Percentiles rank a stretch among this genome's conserved stretches.
These are phyloP conservation scores for Microctenopoma steveboyesi DNA, from an alignment of 2,797 vertebrate species.

Conservation along the genomic window DNA sequence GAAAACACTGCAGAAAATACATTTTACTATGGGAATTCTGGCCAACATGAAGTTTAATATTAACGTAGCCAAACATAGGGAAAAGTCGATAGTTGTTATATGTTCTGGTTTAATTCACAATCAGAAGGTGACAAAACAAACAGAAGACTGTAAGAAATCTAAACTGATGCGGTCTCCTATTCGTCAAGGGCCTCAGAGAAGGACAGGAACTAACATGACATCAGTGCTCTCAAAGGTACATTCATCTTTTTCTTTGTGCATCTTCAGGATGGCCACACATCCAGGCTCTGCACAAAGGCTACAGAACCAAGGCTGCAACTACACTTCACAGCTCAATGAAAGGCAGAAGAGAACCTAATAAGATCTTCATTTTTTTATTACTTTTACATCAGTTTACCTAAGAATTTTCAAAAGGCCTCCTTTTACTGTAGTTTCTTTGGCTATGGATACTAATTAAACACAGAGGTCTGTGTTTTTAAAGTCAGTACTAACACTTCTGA, in stretches of 20 bases:
- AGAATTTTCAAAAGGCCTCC: conserved; percentile 26
- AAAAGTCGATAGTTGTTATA: neutral
- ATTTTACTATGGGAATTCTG: neutral
- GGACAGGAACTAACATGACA: conserved; percentile 3
- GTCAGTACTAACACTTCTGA: conserved; percentile 5
- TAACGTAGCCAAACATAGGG: neutral
- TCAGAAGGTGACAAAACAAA: neutral
- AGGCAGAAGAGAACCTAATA: conserved; percentile 18
- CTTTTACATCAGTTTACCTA: neutral
- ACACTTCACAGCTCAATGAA: conserved; percentile 26
- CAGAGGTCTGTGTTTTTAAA: neutral
- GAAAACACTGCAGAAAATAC: neutral
- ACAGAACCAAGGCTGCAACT: conserved; percentile 53
- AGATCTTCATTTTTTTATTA: neutral
- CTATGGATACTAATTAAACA: neutral
- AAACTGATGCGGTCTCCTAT: too few species aligned
- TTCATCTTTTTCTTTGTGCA: conserved; percentile 33
- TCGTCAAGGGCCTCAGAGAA: neutral
- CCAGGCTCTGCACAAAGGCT: conserved; percentile 23
- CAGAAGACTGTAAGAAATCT: neutral
- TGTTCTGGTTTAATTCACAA: neutral
- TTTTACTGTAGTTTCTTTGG: conserved; percentile 31
- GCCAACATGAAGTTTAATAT: neutral
- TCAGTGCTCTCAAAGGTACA: conserved; percentile 10
- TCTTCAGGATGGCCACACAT: conserved; percentile 23